phyloP scores from a whole-genome alignment of 2,797 vertebrate genomes.

The Sebastes glaucus region DNA sequence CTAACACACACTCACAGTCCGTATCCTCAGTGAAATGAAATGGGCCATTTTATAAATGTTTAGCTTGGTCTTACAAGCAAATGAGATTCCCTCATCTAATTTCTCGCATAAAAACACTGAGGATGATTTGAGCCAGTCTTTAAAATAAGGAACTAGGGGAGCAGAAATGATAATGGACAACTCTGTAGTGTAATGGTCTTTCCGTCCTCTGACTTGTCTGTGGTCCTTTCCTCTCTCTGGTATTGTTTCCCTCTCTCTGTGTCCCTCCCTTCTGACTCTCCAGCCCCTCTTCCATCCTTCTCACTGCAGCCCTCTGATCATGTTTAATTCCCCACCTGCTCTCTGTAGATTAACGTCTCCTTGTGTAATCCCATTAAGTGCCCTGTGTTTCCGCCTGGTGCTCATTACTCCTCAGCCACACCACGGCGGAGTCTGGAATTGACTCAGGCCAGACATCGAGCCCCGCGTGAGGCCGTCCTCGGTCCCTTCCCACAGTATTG shows the following conservation, averaged over 20 bases:
- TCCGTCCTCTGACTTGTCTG: slow-evolving; percentile 34
- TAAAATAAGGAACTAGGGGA: slow-evolving; percentile 25
- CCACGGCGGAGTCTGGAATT: slow-evolving; percentile 51
- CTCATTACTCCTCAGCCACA: slow-evolving; percentile 65
- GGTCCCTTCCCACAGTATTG: background rate
- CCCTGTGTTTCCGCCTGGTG: slow-evolving; percentile 65
- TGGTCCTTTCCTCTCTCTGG: slow-evolving; percentile 3
- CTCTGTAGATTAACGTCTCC: slow-evolving; percentile 75
- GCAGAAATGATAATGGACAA: slow-evolving; percentile 34
- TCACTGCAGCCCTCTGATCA: slow-evolving; percentile 59
- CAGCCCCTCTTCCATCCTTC: slow-evolving; percentile 25
- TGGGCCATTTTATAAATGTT: slow-evolving; percentile 55
- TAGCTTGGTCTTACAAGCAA: slow-evolving; percentile 45
- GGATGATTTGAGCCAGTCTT: slow-evolving; percentile 44
- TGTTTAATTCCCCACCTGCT: slow-evolving; percentile 80
- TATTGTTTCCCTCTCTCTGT: slow-evolving; percentile 10
- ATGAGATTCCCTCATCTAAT: slow-evolving; percentile 44
- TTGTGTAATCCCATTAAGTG: slow-evolving; percentile 79
- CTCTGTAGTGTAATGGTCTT: slow-evolving; percentile 29
- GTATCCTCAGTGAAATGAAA: slow-evolving; percentile 46
- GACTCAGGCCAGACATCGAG: slow-evolving; percentile 53
- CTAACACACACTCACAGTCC: background rate
- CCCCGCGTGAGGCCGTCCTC: slow-evolving; percentile 26
- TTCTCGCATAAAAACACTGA: slow-evolving; percentile 43
- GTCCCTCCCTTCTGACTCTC: slow-evolving; percentile 22